A percentile compares a stretch with the other conserved stretches of the same genome.
Conservation (phyloP, 2,888 invertebrate species). For the Yponomeuta cagnagella region DNA sequence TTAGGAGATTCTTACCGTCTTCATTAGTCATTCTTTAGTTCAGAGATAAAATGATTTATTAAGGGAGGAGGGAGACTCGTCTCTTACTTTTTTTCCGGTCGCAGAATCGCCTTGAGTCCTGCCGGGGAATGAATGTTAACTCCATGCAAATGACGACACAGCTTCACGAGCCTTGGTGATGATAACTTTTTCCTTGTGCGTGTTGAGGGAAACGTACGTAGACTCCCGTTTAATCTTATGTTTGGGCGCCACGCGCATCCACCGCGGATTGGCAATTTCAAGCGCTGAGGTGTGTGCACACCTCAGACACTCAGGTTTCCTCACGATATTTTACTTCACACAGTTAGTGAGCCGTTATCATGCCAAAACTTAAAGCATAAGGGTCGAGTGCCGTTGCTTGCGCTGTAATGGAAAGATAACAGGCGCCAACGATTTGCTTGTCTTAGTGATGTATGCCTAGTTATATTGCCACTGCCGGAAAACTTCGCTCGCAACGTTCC, state of each 20-base stretch:
- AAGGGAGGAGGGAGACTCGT: conserved; percentile 29
- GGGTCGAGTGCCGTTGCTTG: conserved; percentile 29
- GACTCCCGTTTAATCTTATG: conserved; percentile 17
- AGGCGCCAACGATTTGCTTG: conserved; percentile 20
- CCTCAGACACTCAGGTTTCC: too few relatives aligned
- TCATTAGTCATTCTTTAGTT: conserved; percentile 59
- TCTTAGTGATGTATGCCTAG: neutral
- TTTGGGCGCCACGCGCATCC: conserved; percentile 3
- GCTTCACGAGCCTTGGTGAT: conserved; percentile 20
- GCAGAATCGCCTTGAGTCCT: conserved; percentile 14
- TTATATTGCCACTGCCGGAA: too few relatives aligned
- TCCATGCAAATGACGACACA: conserved; percentile 39
- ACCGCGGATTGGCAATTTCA: too few relatives aligned
- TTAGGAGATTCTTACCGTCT: conserved; percentile 39
- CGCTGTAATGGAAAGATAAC: conserved; percentile 52
- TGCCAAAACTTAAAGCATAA: conserved; percentile 29
- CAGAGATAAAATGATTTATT: conserved; percentile 62
- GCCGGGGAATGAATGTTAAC: conserved; percentile 30
- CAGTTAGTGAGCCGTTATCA: neutral
- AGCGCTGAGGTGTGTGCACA: too few relatives aligned
- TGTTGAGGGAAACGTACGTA: conserved; percentile 5
- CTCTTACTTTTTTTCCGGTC: conserved; percentile 25
- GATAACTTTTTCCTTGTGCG: conserved; percentile 13
- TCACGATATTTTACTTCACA: too few relatives aligned
- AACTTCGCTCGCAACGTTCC: too few relatives aligned